phyloP scores from a whole-genome alignment of 2,113 vertebrate species.

The Corvus moneduloides region DNA sequence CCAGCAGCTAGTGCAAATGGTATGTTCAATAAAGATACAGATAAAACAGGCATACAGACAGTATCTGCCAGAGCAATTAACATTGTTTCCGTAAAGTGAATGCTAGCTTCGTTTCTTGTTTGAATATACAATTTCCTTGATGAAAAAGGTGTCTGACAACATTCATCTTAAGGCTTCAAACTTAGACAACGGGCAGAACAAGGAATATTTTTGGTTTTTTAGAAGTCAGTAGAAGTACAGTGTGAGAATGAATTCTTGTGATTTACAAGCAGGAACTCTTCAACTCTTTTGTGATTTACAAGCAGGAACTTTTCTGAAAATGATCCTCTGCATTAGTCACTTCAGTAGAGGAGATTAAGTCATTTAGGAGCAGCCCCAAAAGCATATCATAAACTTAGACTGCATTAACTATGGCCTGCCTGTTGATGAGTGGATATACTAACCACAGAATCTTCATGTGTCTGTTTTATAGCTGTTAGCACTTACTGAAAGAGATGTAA shows the following conservation, averaged over 20 bases:
- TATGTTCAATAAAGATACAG: not conserved
- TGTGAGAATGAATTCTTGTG: not conserved
- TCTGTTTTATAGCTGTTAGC: not conserved
- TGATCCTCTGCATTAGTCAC: not conserved
- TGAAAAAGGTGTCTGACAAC: not conserved
- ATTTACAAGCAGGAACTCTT: not conserved
- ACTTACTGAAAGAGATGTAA: not conserved
- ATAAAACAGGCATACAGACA: not conserved
- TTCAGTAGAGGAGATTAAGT: not conserved
- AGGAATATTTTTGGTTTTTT: not conserved
- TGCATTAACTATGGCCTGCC: not conserved
- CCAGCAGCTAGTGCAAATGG: not conserved
- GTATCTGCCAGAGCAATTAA: not conserved
- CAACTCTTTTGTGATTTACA: not conserved
- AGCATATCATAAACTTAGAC: not conserved
- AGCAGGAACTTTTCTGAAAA: not conserved
- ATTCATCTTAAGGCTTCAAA: not conserved
- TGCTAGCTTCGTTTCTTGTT: not conserved
- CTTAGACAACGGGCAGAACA: not conserved
- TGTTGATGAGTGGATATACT: not conserved
- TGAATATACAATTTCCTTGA: not conserved
- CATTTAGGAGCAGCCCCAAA: not conserved
- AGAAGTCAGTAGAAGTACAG: not conserved
- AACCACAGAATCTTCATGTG: not conserved
- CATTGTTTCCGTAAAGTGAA: not conserved